Evolutionary conservation across 2,797 vertebrate species (phyloP), one percentile per base, ranked within the genome.

Genomic region (Protosalanx chinensis): DNA sequence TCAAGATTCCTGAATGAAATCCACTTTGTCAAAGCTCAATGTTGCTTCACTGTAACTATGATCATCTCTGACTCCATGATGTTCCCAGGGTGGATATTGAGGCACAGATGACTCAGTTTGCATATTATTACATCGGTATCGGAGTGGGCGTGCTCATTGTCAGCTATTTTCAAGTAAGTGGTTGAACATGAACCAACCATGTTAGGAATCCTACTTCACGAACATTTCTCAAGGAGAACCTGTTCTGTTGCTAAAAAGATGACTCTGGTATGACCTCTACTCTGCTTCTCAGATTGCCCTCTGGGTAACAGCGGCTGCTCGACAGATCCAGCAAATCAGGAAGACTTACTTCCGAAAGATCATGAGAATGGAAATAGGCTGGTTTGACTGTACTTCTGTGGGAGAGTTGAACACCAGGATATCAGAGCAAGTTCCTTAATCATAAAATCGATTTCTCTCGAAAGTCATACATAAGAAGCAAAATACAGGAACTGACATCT

Each of bases 391-490:
- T 81, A 94, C 84, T 83, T 93, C 93, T 12, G 87, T 93, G 18
- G 94, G 93, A 18, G 93, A 95, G 84, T 84, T 94, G 60, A 95
- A 94, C 87, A 94, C 92, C 2, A 89, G 93, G 79, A 92, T 95
- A 77, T 93, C 93, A 68, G 93, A 94, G 94, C 94, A 89, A 87
- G 91, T 79, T 4, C 23, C 6, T 61, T 15, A 61, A 61, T 7
- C 61, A 7, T 35, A 20, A 49, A 49, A 3, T n/a, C 5, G 8
- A 29, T n/a, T 37, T 3, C 32, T 41, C 30, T n/a, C 8, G 15
- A n/a, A n/a, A 16, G 8, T 8, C 6, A 41, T 20, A 46, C 41
- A 46, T 46, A 46, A 46, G 3, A 46, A 8, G 41, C 41, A 46
- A 10, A 46, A 46, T 46, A 46, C 41, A 13, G 10, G 8, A 46